These are phyloP conservation scores for Oostethus manadensis DNA, from an alignment of 2,113 vertebrate genomes.

Conservation along the genomic window DNA sequence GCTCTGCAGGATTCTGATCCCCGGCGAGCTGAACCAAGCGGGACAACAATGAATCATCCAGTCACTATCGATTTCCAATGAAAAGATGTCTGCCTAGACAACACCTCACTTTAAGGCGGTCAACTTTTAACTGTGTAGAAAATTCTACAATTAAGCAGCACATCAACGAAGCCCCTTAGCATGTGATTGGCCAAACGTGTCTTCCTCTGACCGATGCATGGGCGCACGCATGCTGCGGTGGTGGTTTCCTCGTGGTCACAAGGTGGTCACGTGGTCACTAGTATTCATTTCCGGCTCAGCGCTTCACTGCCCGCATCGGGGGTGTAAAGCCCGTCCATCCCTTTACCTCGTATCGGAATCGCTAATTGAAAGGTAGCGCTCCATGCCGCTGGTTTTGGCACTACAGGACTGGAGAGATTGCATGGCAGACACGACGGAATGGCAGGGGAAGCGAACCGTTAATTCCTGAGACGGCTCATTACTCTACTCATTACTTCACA, in stretches of 20 bases:
- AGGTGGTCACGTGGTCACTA: too few species aligned
- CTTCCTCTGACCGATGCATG: too few species aligned
- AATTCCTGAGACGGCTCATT: constrained; percentile 2
- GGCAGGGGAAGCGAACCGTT: neutral
- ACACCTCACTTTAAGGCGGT: too few species aligned
- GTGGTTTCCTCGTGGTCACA: constrained; percentile 23
- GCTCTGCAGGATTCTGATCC: constrained; percentile 24
- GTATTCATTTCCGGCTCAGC: constrained; percentile 19
- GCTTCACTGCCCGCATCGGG: constrained; percentile 30
- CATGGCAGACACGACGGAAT: constrained; percentile 5
- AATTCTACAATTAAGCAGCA: too few species aligned
- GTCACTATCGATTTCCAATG: too few species aligned
- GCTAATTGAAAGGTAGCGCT: constrained; percentile 42
- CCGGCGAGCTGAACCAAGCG: constrained; percentile 33
- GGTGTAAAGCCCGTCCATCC: constrained; percentile 21
- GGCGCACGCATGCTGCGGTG: neutral
- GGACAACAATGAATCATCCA: constrained; percentile 5
- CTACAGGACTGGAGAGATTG: constrained; percentile 25
- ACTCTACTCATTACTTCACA: neutral
- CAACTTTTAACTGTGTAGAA: too few species aligned
- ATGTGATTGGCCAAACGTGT: too few species aligned
- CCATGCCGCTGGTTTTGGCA: constrained; percentile 32
- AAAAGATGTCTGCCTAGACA: too few species aligned
- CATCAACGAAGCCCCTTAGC: too few species aligned
- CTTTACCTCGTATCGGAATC: neutral